A percentile compares a stretch with the other conserved stretches of the same genome.
These are phyloP conservation scores for Mustelus asterias DNA, from an alignment of 2,113 vertebrate species.

Conservation along the genomic window DNA sequence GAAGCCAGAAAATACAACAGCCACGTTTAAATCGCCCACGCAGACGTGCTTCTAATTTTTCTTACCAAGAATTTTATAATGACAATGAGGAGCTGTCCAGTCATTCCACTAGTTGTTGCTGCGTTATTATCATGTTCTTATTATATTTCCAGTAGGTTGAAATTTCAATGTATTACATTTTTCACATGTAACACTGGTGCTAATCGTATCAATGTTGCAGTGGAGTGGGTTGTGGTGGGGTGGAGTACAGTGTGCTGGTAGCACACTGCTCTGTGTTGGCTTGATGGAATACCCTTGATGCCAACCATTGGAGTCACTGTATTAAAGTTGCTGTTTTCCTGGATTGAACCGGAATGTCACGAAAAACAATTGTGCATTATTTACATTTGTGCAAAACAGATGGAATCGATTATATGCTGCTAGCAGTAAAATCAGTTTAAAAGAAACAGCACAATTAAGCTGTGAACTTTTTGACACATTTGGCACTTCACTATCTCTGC, in stretches of 20 bases:
- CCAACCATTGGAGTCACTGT: not conserved
- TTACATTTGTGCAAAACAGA: not conserved
- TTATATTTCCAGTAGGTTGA: not conserved
- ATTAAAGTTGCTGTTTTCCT: not conserved
- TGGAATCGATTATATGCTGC: not conserved
- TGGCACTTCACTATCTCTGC: not conserved
- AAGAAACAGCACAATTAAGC: not conserved
- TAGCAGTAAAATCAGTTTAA: not conserved
- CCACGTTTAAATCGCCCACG: no score
- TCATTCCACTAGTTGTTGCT: no score
- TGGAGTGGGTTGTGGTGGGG: not conserved
- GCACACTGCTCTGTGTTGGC: not conserved
- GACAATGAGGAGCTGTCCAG: no score
- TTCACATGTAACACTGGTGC: not conserved
- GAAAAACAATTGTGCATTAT: not conserved
- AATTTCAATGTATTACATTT: not conserved
- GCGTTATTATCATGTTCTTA: not conserved
- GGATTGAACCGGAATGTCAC: not conserved
- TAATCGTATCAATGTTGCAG: no score
- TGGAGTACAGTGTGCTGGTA: not conserved
- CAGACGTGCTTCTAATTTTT: no score
- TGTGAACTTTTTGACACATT: not conserved
- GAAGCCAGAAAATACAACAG: no score
- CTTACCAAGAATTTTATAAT: no score
- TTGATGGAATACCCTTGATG: not conserved